These are phyloP conservation scores for Dryas iulia DNA, from an alignment of 1,140 invertebrate species.

Conservation along the genomic window DNA sequence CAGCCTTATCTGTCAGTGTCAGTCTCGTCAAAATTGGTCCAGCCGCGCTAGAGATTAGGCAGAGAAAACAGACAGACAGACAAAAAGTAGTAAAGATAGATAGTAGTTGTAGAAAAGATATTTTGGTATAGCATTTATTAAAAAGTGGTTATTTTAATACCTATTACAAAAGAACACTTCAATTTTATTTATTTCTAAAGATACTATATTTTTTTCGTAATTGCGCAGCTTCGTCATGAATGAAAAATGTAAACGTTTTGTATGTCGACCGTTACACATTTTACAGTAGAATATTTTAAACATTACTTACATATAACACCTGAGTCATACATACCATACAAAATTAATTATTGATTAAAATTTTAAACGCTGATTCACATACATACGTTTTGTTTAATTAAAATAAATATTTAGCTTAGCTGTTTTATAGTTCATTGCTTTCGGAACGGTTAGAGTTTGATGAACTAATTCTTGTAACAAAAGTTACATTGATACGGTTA, in stretches of 20 bases:
- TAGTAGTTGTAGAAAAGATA: too few relatives aligned
- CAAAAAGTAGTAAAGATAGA: too few relatives aligned
- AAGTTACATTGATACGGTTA: neutral
- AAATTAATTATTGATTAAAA: conserved; percentile 21
- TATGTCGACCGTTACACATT: neutral
- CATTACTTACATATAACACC: neutral
- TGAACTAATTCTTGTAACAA: neutral
- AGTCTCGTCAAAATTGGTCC: too few relatives aligned
- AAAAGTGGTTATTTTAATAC: too few relatives aligned
- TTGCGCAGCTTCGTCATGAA: neutral
- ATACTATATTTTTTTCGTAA: too few relatives aligned
- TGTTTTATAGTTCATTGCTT: neutral
- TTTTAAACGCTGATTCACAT: conserved; percentile 14
- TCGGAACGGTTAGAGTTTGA: neutral
- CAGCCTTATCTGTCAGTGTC: too few relatives aligned
- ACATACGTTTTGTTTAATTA: neutral
- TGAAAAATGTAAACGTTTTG: neutral
- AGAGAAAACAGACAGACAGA: too few relatives aligned
- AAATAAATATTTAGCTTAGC: neutral
- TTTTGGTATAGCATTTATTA: too few relatives aligned
- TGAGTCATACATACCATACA: conserved; percentile 20
- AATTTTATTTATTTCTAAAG: too few relatives aligned
- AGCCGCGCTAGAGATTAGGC: too few relatives aligned
- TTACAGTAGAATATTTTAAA: conserved; percentile 3
- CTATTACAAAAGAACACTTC: too few relatives aligned